Evolutionary conservation across 2,797 vertebrate genomes (phyloP), one percentile per base, ranked within the genome.

Genomic region (Emys orbicularis): DNA sequence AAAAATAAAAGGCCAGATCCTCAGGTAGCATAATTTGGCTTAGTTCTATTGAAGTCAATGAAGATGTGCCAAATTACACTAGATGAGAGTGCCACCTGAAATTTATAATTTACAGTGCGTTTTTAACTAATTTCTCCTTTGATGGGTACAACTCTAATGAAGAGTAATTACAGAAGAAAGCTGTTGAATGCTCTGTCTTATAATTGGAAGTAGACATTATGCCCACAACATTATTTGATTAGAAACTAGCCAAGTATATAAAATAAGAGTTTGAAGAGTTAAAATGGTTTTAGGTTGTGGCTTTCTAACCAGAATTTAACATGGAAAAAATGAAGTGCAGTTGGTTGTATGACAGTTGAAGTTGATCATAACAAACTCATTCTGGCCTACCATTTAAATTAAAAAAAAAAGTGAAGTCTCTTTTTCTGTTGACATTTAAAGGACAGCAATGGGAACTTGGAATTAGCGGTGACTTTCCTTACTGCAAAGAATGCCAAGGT

Each of bases 381-480:
- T 52, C 52, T 80, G 10, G 2, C 76, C 81, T 83, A 29, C 56
- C 80, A 29, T 93, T 93, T 88, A 61, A 57, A 31, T 57, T 12
- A 2, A 82, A 90, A 87, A 41, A 41, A 10, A 1, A 7, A 81
- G 91, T 92, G 82, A 44, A 4, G 0, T 89, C 59, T 95, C 81
- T 41, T 49, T 82, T 11, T 59, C 89, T 89, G 54, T 97, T 96
- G 57, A 4, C 94, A 34, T 91, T 97, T 98, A 86, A 97, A 99
- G 99, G 99, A 99, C 96, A 99, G 99, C 97, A 99, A 99, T 98
- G 99, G 99, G 95, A 99, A 99, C 97, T 98, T 99, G 98, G 99
- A 99, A 12, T 97, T 99, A 97, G 99, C 99, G 3, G 99, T 99
- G 93, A 99, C 99, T 77, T 99, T 99, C 96, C 99, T 99, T 95